A percentile compares a stretch with the other conserved stretches of the same genome.
These are phyloP conservation scores for Clarias batrachus DNA, from an alignment of 2,113 vertebrate genomes.

Conservation along the genomic window DNA sequence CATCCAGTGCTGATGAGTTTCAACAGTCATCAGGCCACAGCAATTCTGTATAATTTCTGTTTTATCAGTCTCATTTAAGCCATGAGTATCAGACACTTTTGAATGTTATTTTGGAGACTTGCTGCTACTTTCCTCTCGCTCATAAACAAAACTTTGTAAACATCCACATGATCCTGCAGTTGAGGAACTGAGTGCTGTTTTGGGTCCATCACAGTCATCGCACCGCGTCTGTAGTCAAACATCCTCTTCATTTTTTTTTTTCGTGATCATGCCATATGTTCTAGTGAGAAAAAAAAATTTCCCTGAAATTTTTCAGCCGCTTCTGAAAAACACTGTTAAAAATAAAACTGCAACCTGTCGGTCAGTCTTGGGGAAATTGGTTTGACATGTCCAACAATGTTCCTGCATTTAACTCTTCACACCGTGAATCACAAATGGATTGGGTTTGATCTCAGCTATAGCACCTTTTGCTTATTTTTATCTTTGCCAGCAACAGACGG, in stretches of 20 bases:
- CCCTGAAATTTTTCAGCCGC: neutral
- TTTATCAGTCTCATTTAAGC: neutral
- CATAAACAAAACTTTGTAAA: neutral
- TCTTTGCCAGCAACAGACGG: neutral
- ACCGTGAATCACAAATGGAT: neutral
- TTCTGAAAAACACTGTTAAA: conserved; percentile 4
- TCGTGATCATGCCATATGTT: neutral
- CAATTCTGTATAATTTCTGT: neutral
- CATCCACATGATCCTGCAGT: neutral
- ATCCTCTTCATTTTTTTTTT: neutral
- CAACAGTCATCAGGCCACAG: neutral
- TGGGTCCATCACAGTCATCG: neutral
- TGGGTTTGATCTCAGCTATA: neutral
- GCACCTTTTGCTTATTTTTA: neutral
- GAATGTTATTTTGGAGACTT: neutral
- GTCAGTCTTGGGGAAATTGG: neutral
- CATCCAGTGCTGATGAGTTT: neutral
- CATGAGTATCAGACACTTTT: neutral
- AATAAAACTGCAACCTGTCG: neutral
- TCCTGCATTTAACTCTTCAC: neutral
- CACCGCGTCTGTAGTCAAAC: neutral
- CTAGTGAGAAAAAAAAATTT: neutral
- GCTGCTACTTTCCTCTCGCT: neutral
- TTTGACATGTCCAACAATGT: neutral
- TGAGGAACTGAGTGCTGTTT: neutral